A percentile compares a stretch with the other conserved stretches of the same genome.
These are phyloP conservation scores for Lutjanus argentimaculatus DNA, from an alignment of 2,797 vertebrate species.

Conservation along the genomic window DNA sequence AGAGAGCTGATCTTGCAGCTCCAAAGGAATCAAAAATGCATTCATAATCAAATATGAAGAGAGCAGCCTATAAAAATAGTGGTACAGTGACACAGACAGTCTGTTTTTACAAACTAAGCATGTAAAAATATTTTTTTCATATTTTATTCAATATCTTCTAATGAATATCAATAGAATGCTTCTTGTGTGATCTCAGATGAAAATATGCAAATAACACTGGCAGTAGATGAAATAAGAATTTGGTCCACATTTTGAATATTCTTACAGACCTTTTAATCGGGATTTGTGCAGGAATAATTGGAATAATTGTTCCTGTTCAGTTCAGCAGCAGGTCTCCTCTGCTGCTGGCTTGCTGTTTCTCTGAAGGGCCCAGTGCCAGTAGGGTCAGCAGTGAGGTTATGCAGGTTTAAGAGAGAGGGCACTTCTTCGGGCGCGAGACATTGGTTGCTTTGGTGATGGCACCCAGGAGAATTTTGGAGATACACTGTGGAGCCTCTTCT, in stretches of 20 bases:
- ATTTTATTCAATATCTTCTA: background rate
- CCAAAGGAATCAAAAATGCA: constrained; percentile 32
- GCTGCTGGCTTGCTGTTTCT: constrained; percentile 6
- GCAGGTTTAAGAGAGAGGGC: constrained; percentile 68
- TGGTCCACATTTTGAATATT: constrained; percentile 31
- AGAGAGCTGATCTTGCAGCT: constrained; percentile 35
- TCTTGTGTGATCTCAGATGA: constrained; percentile 30
- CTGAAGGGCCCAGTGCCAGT: constrained; percentile 10
- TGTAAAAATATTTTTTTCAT: constrained; percentile 16
- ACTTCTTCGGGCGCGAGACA: constrained; percentile 55
- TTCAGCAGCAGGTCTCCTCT: constrained; percentile 22
- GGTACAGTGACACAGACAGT: constrained; percentile 51
- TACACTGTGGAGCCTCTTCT: constrained; percentile 55
- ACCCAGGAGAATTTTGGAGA: constrained; percentile 69
- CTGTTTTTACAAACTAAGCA: constrained; percentile 37
- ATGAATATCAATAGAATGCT: no score
- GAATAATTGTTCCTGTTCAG: constrained; percentile 28
- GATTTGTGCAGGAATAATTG: constrained; percentile 10
- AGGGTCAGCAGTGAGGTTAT: constrained; percentile 1
- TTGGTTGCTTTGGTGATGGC: constrained; percentile 69
- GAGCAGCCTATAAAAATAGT: constrained; percentile 60
- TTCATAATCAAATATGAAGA: constrained; percentile 47
- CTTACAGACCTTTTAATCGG: background rate
- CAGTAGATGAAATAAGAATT: constrained; percentile 45
- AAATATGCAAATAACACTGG: constrained; percentile 31